These are phyloP conservation scores for Musca vetustissima DNA, from an alignment of 1,140 invertebrate genomes.

Conservation along the genomic window DNA sequence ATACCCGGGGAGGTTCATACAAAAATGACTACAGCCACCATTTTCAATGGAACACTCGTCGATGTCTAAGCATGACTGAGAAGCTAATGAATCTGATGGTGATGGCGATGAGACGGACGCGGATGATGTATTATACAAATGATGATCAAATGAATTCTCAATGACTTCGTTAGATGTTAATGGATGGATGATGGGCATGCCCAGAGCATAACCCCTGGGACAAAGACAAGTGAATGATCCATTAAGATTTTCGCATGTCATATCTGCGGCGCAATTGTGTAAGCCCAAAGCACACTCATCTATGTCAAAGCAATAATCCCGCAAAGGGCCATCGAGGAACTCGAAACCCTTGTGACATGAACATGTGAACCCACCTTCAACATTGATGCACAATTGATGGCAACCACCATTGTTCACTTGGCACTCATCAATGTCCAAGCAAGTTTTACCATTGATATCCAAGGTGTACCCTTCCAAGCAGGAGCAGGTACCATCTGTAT, in stretches of 20 bases:
- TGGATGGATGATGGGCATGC: slow-evolving; percentile 42
- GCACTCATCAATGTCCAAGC: slow-evolving; percentile 80
- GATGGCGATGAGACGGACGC: neutral
- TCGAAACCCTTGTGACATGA: slow-evolving; percentile 61
- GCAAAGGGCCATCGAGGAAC: slow-evolving; percentile 34
- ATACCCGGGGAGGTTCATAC: slow-evolving; percentile 79
- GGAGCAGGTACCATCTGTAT: slow-evolving; percentile 53
- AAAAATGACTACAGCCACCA: slow-evolving; percentile 61
- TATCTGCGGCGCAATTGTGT: slow-evolving; percentile 67
- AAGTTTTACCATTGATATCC: slow-evolving; percentile 43
- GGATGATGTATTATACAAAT: neutral
- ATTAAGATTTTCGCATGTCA: slow-evolving; percentile 82
- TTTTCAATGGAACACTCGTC: slow-evolving; percentile 49
- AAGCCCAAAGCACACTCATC: slow-evolving; percentile 70
- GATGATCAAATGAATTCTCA: neutral
- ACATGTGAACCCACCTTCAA: slow-evolving; percentile 77
- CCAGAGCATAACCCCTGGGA: slow-evolving; percentile 70
- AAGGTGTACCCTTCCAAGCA: slow-evolving; percentile 60
- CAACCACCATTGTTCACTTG: slow-evolving; percentile 69
- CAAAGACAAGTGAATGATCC: slow-evolving; percentile 86
- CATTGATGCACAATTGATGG: slow-evolving; percentile 68
- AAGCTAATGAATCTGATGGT: neutral
- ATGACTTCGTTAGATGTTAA: slow-evolving; percentile 12
- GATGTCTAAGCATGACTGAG: slow-evolving; percentile 43
- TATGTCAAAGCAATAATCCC: slow-evolving; percentile 59